A percentile compares a stretch with the other conserved stretches of the same genome.
Conservation (phyloP, 2,888 invertebrate species). For the Pteria penguin region DNA sequence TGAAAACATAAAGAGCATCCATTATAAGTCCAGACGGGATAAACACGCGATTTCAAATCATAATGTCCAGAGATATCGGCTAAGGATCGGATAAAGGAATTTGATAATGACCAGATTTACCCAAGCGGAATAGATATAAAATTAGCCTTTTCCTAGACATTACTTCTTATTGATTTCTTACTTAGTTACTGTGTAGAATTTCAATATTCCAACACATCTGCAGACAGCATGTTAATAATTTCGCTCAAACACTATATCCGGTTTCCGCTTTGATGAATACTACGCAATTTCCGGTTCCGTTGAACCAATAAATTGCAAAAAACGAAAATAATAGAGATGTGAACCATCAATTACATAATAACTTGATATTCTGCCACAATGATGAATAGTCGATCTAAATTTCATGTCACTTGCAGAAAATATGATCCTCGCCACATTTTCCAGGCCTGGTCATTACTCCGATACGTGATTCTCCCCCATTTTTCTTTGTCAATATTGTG, state of each 20-base stretch:
- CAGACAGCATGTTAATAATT: not conserved
- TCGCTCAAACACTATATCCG: not conserved
- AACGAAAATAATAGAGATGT: not conserved
- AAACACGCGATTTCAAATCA: too few relatives aligned
- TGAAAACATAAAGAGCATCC: too few relatives aligned
- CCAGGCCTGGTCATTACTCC: not conserved
- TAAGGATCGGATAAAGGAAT: too few relatives aligned
- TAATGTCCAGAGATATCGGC: too few relatives aligned
- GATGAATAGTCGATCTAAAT: not conserved
- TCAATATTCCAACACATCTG: not conserved
- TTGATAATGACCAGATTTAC: not conserved
- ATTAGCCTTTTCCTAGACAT: not conserved
- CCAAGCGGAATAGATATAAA: not conserved
- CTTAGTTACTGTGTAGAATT: not conserved
- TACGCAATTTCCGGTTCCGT: constrained; percentile 14
- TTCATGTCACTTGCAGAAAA: constrained; percentile 9
- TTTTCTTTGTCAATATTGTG: not conserved
- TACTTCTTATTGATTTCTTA: not conserved
- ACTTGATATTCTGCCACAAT: not conserved
- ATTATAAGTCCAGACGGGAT: too few relatives aligned
- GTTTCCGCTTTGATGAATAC: constrained; percentile 8
- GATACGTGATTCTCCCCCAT: not conserved
- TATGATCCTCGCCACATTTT: not conserved
- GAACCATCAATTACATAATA: constrained; percentile 5
- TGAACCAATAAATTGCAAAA: constrained; percentile 1